Evolutionary conservation across 2,797 vertebrate species (phyloP).

Genomic region (Epinephelus coioides): DNA sequence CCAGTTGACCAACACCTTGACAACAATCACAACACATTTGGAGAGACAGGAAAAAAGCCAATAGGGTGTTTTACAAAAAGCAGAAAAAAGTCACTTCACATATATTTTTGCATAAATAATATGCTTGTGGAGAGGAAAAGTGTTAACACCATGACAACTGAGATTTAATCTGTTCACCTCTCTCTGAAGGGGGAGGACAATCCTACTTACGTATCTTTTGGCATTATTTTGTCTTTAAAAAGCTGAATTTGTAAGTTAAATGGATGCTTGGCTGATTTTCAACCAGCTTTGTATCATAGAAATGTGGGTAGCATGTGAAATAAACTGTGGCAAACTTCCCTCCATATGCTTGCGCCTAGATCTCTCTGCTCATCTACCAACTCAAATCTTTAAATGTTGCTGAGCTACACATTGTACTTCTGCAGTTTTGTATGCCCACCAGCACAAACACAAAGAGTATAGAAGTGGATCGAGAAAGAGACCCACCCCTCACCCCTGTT

Average conservation of each 20-base stretch:
- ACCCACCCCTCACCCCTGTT: too few species aligned
- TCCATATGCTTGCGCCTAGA: too few species aligned
- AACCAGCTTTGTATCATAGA: too few species aligned
- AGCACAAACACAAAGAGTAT: too few species aligned
- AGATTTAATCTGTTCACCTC: background rate
- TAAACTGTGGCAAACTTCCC: too few species aligned
- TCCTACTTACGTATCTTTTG: background rate
- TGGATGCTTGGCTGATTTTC: too few species aligned
- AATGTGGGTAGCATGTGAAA: too few species aligned
- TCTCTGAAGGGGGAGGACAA: background rate
- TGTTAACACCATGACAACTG: background rate
- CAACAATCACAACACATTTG: background rate
- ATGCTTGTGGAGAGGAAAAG: background rate
- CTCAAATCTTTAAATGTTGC: too few species aligned
- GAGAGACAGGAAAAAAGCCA: background rate
- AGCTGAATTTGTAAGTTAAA: background rate
- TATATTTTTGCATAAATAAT: background rate
- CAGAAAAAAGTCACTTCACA: background rate
- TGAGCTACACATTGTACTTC: too few species aligned
- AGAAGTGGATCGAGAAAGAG: too few species aligned
- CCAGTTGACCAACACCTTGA: constrained; percentile 13
- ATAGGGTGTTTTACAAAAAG: background rate
- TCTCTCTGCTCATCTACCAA: too few species aligned
- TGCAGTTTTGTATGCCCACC: too few species aligned
- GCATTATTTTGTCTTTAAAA: background rate